phyloP scores from a whole-genome alignment of 92 coral and sea anemone species.

The Palythoa heliodiscus region DNA sequence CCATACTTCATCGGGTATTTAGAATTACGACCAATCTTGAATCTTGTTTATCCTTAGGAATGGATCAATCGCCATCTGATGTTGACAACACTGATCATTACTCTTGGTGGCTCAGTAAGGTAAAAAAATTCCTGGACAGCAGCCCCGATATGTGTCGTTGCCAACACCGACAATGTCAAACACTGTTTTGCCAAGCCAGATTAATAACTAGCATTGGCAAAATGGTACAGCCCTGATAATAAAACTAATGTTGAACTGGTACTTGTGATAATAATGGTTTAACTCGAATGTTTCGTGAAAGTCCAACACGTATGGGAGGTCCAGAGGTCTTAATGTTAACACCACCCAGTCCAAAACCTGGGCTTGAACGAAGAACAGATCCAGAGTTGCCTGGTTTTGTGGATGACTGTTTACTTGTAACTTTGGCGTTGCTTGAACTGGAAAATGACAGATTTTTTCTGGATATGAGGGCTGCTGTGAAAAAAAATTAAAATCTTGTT shows the following conservation, averaged over 20 bases:
- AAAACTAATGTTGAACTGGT: constrained; percentile 58
- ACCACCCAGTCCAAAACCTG: constrained; percentile 75
- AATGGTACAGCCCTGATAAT: neutral
- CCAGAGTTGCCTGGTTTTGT: neutral
- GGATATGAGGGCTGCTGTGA: neutral
- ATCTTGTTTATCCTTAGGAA: no score
- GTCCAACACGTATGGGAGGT: constrained; percentile 87
- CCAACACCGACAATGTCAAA: no score
- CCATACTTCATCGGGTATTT: no score
- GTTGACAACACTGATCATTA: no score
- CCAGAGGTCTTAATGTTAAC: constrained; percentile 77
- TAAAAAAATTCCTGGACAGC: no score
- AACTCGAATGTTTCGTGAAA: constrained; percentile 90
- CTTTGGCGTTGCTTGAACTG: neutral
- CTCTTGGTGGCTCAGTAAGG: no score
- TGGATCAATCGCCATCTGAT: no score
- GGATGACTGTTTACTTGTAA: constrained; percentile 3
- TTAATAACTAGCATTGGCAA: no score
- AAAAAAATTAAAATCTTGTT: neutral
- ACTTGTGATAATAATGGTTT: constrained; percentile 84
- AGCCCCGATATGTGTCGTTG: no score
- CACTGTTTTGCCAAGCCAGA: no score
- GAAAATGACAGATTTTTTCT: constrained; percentile 27
- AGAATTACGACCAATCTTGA: no score
- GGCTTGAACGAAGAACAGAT: constrained; percentile 47